phyloP scores from a whole-genome alignment of 2,797 vertebrate genomes.

The Channallabes apus region DNA sequence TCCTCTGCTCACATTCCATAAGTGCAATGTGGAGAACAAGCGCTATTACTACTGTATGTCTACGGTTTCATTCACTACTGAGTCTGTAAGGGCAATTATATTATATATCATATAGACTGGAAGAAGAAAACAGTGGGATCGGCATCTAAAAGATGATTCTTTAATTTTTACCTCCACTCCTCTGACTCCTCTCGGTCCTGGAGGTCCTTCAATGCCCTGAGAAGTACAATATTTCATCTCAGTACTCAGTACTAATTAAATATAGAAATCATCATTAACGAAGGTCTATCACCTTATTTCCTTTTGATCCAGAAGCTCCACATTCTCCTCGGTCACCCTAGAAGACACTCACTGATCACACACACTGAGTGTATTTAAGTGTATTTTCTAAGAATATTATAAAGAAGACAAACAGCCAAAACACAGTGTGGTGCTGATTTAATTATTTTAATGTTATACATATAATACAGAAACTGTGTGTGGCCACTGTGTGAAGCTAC shows the following conservation, averaged over 20 bases:
- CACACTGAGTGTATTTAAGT: too few species aligned
- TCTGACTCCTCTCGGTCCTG: constrained; percentile 74
- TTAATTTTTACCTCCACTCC: constrained; percentile 71
- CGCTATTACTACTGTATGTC: neutral
- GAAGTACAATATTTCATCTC: constrained; percentile 16
- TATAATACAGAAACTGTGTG: too few species aligned
- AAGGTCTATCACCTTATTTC: constrained; percentile 69
- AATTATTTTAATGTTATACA: too few species aligned
- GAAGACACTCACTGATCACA: constrained; percentile 42
- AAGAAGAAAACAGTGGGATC: neutral
- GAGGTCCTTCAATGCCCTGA: constrained; percentile 77
- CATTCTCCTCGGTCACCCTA: constrained; percentile 86
- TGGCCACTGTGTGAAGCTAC: too few species aligned
- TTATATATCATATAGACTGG: neutral
- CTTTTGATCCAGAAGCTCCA: constrained; percentile 82
- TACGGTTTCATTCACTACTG: neutral
- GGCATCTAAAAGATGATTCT: neutral
- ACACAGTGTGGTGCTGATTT: too few species aligned
- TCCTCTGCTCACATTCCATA: constrained; percentile 19
- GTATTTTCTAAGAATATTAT: neutral
- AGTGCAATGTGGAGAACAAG: neutral
- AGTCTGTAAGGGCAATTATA: neutral
- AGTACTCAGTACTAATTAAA: neutral
- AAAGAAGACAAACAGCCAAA: neutral
- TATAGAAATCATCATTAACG: neutral